Evolutionary conservation across 2,888 invertebrate species (phyloP).

Genomic region (Orthosia cruda): DNA sequence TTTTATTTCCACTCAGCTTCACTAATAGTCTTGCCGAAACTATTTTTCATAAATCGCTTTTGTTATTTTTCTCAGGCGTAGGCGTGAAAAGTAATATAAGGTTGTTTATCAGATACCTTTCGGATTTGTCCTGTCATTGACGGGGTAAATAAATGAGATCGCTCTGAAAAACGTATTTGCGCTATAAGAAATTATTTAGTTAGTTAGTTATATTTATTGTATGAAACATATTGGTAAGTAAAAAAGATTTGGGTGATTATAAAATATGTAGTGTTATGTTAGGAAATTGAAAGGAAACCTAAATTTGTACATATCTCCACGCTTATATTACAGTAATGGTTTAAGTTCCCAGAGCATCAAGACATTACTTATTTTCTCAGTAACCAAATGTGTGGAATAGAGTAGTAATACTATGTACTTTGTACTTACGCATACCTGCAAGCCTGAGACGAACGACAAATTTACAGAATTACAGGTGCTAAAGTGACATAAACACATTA

Average conservation of each 20-base stretch:
- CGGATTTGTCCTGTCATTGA: conserved; percentile 30
- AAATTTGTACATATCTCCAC: too few relatives aligned
- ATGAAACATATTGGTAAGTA: background rate
- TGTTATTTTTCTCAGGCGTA: background rate
- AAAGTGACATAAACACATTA: too few relatives aligned
- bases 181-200: too few relatives aligned
- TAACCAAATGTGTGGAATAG: too few relatives aligned
- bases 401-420: too few relatives aligned
- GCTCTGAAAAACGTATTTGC: background rate
- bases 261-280: background rate
- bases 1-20: conserved; percentile 5
- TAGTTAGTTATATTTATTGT: too few relatives aligned
- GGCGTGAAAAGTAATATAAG: conserved; percentile 14
- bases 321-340: too few relatives aligned
- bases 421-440: too few relatives aligned
- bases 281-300: background rate
- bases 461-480: too few relatives aligned
- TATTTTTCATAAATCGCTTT: background rate
- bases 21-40: background rate
- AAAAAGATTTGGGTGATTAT: background rate
- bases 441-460: too few relatives aligned
- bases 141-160: conserved; percentile 19
- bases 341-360: too few relatives aligned
- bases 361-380: too few relatives aligned
- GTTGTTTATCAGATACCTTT: conserved; percentile 10